Evolutionary conservation across 2,113 vertebrate species (phyloP).

Genomic region (Trochalopteron elliotii): DNA sequence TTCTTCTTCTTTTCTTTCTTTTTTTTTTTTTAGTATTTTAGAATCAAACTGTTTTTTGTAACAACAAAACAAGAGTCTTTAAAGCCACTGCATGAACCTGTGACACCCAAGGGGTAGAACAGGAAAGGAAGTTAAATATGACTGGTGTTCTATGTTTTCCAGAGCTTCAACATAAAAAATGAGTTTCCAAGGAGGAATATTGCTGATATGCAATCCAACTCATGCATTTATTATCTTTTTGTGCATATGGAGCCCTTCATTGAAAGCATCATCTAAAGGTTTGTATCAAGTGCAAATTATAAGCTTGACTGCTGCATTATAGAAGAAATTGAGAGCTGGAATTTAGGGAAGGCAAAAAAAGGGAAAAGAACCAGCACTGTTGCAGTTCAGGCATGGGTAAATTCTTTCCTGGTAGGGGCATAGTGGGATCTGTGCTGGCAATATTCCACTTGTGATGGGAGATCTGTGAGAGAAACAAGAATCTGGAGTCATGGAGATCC

Average conservation of each 20-base stretch:
- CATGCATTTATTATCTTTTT: background rate
- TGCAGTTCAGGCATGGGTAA: background rate
- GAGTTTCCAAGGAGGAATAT: background rate
- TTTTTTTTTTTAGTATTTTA: background rate
- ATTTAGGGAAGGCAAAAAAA: background rate
- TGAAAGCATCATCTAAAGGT: background rate
- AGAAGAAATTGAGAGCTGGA: background rate
- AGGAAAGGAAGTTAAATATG: background rate
- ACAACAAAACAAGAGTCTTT: background rate
- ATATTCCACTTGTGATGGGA: background rate
- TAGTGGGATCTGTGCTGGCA: background rate
- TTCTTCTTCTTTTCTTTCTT: background rate
- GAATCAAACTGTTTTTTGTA: background rate
- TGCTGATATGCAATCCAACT: background rate
- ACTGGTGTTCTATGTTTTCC: background rate
- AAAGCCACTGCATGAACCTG: background rate
- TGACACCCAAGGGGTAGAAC: background rate
- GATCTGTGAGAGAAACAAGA: background rate
- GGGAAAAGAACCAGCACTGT: background rate
- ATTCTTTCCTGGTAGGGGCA: background rate
- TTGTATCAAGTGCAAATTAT: background rate
- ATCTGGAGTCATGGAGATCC: background rate
- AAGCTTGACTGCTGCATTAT: background rate
- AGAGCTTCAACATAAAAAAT: background rate
- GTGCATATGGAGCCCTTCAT: background rate